phyloP scores from a whole-genome alignment of 2,113 vertebrate genomes.

The Pterocles gutturalis region DNA sequence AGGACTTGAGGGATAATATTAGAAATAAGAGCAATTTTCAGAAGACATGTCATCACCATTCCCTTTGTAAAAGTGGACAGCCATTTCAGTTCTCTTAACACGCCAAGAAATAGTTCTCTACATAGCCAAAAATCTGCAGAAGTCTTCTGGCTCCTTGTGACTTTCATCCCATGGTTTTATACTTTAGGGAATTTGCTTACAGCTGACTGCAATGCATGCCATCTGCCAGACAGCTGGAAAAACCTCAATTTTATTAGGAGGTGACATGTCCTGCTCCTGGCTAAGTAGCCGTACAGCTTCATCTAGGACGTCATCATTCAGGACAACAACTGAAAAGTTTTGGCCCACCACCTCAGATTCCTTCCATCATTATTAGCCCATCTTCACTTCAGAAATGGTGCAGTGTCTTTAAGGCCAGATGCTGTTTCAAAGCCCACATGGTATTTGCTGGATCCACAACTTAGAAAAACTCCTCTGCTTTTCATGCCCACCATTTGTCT shows the following conservation, averaged over 20 bases:
- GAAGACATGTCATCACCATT: background rate
- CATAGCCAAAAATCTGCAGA: background rate
- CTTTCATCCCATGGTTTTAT: background rate
- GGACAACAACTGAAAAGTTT: background rate
- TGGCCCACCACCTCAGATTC: background rate
- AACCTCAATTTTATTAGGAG: background rate
- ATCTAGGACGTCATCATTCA: background rate
- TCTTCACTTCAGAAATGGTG: background rate
- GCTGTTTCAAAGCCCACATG: background rate
- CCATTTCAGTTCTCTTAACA: background rate
- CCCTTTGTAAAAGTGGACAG: background rate
- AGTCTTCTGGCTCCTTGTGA: background rate
- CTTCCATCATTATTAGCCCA: background rate
- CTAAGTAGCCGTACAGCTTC: background rate
- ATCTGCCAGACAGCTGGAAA: constrained; percentile 15
- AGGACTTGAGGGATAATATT: background rate
- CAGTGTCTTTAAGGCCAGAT: background rate
- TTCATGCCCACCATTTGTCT: background rate
- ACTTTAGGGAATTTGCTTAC: background rate
- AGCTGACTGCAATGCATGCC: background rate
- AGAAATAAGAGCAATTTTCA: background rate
- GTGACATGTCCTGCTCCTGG: background rate
- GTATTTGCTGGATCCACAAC: background rate
- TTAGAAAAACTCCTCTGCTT: background rate
- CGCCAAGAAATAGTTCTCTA: background rate